A percentile compares a stretch with the other conserved stretches of the same genome.
Conservation (phyloP, 2,797 vertebrate genomes). For the Pangasius macronema region DNA sequence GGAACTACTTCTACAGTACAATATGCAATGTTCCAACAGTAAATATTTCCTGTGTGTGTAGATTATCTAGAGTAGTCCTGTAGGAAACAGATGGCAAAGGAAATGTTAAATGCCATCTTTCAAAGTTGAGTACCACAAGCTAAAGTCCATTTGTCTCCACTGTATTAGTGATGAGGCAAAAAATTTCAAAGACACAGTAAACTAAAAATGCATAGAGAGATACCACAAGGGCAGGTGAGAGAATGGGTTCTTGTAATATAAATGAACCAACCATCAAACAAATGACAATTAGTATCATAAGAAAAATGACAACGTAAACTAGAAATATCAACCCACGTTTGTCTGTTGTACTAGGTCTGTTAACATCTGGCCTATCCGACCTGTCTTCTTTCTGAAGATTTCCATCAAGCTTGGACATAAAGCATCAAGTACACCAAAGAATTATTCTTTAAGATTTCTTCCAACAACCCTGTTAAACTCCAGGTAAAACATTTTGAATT, state of each 20-base stretch:
- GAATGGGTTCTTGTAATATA: background rate
- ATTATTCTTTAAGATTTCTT: conserved; percentile 2
- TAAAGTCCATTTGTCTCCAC: too few relatives aligned
- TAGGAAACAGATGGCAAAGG: too few relatives aligned
- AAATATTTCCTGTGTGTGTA: background rate
- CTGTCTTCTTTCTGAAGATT: conserved; percentile 12
- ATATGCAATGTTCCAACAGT: background rate
- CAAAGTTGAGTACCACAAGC: too few relatives aligned
- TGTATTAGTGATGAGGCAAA: too few relatives aligned
- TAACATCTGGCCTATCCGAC: background rate
- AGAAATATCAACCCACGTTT: background rate
- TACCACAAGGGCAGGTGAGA: background rate
- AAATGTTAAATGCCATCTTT: too few relatives aligned
- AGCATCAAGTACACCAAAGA: conserved; percentile 5
- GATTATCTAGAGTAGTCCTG: too few relatives aligned
- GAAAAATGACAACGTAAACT: background rate
- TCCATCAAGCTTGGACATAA: conserved; percentile 15
- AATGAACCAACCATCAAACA: background rate
- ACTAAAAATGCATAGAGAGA: too few relatives aligned
- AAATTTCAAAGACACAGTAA: too few relatives aligned
- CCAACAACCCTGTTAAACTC: conserved; percentile 21
- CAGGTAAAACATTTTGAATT: conserved; percentile 48
- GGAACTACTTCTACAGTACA: too few relatives aligned
- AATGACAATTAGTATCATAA: background rate
- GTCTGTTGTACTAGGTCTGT: conserved; percentile 8